Percentiles rank a stretch among this genome's conserved stretches.
Evolutionary conservation across 2,113 vertebrate species (phyloP).

Genomic region (Aphelocoma coerulescens): DNA sequence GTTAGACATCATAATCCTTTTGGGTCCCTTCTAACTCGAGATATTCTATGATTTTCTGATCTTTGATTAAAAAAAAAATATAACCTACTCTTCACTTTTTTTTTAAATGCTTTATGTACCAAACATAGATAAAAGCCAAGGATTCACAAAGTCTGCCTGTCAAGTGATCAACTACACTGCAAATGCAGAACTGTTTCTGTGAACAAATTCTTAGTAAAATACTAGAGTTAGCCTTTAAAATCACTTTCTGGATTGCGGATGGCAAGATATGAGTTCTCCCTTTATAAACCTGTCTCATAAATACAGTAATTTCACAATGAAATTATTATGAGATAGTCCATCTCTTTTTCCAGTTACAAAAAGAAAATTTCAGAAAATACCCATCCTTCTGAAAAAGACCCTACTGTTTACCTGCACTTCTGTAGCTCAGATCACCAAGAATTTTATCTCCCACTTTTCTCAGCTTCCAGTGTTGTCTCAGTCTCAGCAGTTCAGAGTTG

Average conservation of each 20-base stretch:
- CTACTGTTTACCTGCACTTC: constrained; percentile 85
- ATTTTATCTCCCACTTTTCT: constrained; percentile 98
- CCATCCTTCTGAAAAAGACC: neutral
- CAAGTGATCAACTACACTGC: neutral
- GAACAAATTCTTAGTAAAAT: neutral
- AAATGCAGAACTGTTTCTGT: neutral
- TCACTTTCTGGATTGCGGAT: neutral
- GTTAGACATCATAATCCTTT: neutral
- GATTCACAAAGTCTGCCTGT: neutral
- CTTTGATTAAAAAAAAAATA: neutral
- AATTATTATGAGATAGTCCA: neutral
- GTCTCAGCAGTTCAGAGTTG: constrained; percentile 89
- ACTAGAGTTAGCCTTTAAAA: neutral
- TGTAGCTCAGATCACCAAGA: constrained; percentile 95
- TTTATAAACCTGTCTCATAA: neutral
- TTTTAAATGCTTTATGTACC: neutral
- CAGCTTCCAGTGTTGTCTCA: constrained; percentile 98
- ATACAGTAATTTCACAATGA: neutral
- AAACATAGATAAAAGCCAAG: neutral
- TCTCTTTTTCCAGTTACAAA: neutral
- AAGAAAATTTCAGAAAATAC: neutral
- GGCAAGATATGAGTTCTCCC: neutral
- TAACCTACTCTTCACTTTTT: neutral
- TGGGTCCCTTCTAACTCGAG: neutral
- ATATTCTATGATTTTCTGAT: neutral